Evolutionary conservation across 2,113 vertebrate genomes (phyloP).

Genomic region (Phalacrocorax pelagicus): DNA sequence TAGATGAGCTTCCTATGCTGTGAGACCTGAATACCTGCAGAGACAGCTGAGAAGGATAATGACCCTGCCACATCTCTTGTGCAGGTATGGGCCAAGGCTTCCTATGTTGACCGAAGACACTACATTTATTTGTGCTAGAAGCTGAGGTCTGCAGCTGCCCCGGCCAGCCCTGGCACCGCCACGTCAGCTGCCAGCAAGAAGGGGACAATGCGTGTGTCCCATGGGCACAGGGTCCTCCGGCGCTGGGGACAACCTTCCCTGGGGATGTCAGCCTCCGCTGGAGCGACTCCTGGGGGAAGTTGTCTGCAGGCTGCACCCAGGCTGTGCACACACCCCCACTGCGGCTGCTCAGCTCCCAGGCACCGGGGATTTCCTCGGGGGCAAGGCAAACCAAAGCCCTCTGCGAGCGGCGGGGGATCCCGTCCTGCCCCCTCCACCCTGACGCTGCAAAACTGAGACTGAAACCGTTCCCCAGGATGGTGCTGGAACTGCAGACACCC

Average conservation of each 20-base stretch:
- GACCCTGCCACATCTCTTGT: neutral
- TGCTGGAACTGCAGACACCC: neutral
- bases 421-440: neutral
- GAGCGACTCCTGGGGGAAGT: neutral
- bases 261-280: neutral
- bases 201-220: rapidly evolving
- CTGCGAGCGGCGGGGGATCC: rapidly evolving
- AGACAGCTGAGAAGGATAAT: neutral
- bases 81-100: neutral
- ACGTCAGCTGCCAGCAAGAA: neutral
- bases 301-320: neutral
- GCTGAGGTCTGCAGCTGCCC: neutral
- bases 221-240: neutral
- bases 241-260: neutral
- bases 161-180: neutral
- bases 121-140: neutral
- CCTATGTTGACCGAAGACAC: neutral
- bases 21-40: neutral
- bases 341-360: neutral
- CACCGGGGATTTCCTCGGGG: neutral
- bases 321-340: neutral
- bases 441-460: neutral
- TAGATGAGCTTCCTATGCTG: neutral
- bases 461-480: neutral
- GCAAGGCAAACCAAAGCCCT: neutral